These are phyloP conservation scores for Salmo trutta DNA, from an alignment of 2,797 vertebrate species.

Conservation along the genomic window DNA sequence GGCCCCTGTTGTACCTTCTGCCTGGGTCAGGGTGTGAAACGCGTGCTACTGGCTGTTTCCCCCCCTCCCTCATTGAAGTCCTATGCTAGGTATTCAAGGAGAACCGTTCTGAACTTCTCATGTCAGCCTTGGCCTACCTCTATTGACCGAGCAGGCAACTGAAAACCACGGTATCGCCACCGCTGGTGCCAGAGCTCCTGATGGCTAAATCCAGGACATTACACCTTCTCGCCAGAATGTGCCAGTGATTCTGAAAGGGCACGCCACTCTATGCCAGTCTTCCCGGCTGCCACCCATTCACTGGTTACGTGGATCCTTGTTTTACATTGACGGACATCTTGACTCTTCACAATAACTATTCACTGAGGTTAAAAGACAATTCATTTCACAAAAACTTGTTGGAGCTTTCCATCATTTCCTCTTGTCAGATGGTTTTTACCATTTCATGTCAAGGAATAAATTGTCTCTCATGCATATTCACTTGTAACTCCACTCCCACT, in stretches of 20 bases:
- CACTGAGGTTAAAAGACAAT: neutral
- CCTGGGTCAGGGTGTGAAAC: neutral
- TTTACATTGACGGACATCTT: neutral
- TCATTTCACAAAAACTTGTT: neutral
- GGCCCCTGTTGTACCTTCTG: neutral
- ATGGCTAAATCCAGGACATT: slow-evolving; percentile 19
- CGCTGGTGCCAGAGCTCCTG: slow-evolving; percentile 16
- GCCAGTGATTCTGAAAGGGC: neutral
- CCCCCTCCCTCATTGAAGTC: slow-evolving; percentile 6
- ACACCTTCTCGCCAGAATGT: slow-evolving; percentile 14
- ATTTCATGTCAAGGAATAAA: neutral
- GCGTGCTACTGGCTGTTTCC: neutral
- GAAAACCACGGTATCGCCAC: slow-evolving; percentile 15
- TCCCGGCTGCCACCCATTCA: neutral
- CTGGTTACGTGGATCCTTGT: neutral
- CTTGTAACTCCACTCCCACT: neutral
- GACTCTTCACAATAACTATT: neutral
- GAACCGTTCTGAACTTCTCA: slow-evolving; percentile 4
- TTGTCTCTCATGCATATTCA: neutral
- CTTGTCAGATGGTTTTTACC: neutral
- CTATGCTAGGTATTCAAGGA: slow-evolving; percentile 7
- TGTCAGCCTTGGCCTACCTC: neutral
- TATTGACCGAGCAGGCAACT: slow-evolving; percentile 13
- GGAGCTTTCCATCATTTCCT: neutral
- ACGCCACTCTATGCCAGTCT: neutral